Percentiles rank a stretch among this genome's conserved stretches.
phyloP scores from a whole-genome alignment of 2,113 vertebrate species.

The Zosterops borbonicus region DNA sequence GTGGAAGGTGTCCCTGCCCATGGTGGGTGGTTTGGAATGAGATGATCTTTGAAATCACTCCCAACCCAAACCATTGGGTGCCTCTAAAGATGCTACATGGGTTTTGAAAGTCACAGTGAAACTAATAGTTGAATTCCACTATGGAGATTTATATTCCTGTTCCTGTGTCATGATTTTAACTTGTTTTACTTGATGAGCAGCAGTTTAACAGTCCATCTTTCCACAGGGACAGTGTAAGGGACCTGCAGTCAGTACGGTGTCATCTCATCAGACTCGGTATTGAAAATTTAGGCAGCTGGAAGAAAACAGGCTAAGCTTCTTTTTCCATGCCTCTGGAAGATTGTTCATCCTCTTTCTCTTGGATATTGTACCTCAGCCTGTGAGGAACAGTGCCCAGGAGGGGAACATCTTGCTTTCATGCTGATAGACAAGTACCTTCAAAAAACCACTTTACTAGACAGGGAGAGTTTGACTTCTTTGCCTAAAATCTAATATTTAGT shows the following conservation, averaged over 20 bases:
- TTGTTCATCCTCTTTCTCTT: neutral
- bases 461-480: neutral
- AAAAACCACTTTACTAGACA: neutral
- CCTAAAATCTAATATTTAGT: neutral
- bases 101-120: neutral
- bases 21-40: neutral
- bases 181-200: neutral
- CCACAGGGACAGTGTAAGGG: neutral
- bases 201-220: neutral
- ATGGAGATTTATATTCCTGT: neutral
- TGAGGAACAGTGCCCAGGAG: neutral
- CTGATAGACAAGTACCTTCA: neutral
- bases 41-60: neutral
- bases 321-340: neutral
- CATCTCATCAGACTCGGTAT: neutral
- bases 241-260: accelerated
- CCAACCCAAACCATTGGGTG: neutral
- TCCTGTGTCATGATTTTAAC: neutral
- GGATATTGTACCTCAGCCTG: neutral
- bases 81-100: neutral
- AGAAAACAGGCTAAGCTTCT: neutral
- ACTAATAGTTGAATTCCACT: neutral
- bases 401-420: neutral
- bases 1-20: neutral
- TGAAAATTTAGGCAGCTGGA: neutral